Percentiles rank a stretch among this genome's conserved stretches.
phyloP scores from a whole-genome alignment of 2,888 invertebrate genomes.

The Drosophila monieri region DNA sequence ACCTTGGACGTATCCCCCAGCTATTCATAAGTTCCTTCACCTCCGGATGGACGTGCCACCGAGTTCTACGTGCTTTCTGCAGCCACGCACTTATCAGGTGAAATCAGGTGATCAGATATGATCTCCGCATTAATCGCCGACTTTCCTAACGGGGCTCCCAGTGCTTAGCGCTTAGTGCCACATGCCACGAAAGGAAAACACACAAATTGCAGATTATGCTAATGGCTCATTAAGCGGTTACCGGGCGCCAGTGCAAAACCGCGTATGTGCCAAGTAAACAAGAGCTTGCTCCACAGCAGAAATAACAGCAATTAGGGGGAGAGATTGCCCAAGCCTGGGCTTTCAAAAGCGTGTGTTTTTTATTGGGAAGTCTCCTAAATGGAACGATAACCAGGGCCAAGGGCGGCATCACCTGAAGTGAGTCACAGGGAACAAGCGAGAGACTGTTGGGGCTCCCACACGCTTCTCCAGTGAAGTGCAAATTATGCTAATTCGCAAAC shows the following conservation, averaged over 20 bases:
- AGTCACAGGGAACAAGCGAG: constrained; percentile 8
- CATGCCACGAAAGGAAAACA: constrained; percentile 42
- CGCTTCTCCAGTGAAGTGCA: constrained; percentile 46
- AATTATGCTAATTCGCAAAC: constrained; percentile 74
- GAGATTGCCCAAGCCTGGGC: constrained; percentile 4
- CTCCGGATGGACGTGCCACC: neutral
- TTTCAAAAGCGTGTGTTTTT: constrained; percentile 9
- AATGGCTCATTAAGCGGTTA: constrained; percentile 46
- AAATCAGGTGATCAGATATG: constrained; percentile 16
- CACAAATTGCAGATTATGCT: constrained; percentile 40
- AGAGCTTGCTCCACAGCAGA: constrained; percentile 14
- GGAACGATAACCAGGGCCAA: constrained; percentile 6
- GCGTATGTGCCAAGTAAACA: constrained; percentile 13
- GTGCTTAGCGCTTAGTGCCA: constrained; percentile 43
- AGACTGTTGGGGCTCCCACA: constrained; percentile 11
- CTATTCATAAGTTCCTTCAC: constrained; percentile 9
- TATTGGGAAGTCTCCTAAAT: neutral
- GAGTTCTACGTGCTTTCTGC: neutral
- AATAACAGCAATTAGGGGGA: constrained; percentile 24
- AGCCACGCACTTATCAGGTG: constrained; percentile 12
- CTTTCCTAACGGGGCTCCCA: constrained; percentile 31
- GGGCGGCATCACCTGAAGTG: neutral
- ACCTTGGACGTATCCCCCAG: neutral
- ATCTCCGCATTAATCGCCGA: constrained; percentile 7
- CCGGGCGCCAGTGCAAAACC: constrained; percentile 4